Percentiles rank a stretch among this genome's conserved stretches.
phyloP scores from a whole-genome alignment of 2,113 vertebrate genomes.

The Lophotis ruficrista region DNA sequence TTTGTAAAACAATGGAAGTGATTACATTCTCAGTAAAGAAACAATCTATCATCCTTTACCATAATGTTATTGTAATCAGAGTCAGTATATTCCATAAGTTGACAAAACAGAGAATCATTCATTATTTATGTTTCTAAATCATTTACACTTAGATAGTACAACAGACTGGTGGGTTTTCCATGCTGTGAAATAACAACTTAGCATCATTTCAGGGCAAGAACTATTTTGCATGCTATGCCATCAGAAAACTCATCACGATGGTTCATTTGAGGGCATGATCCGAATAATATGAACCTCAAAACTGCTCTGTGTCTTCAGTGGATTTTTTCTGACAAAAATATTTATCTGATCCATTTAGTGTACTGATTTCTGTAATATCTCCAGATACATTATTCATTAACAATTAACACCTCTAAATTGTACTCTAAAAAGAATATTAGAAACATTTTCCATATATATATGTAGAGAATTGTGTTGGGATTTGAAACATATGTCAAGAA shows the following conservation, averaged over 20 bases:
- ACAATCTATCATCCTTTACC: background rate
- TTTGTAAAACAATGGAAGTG: background rate
- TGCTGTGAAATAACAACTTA: background rate
- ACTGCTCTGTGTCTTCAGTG: background rate
- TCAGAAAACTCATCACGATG: background rate
- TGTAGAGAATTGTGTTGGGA: background rate
- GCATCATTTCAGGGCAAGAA: background rate
- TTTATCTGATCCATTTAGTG: conserved; percentile 1
- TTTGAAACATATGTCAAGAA: conserved; percentile 33
- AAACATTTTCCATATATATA: background rate
- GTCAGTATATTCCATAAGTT: background rate
- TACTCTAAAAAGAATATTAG: background rate
- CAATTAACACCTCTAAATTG: background rate
- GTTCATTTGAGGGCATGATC: background rate
- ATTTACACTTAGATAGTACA: conserved; percentile 7
- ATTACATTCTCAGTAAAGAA: background rate
- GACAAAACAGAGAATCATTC: background rate
- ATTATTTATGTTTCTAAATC: conserved; percentile 29
- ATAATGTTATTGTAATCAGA: background rate
- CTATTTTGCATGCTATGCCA: background rate
- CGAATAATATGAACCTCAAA: background rate
- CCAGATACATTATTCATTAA: background rate
- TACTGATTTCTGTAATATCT: background rate
- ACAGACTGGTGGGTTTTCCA: background rate
- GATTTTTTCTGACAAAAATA: background rate